These are phyloP conservation scores for Drosophila quasianomalipes DNA, from an alignment of 2,888 invertebrate genomes.

Conservation along the genomic window DNA sequence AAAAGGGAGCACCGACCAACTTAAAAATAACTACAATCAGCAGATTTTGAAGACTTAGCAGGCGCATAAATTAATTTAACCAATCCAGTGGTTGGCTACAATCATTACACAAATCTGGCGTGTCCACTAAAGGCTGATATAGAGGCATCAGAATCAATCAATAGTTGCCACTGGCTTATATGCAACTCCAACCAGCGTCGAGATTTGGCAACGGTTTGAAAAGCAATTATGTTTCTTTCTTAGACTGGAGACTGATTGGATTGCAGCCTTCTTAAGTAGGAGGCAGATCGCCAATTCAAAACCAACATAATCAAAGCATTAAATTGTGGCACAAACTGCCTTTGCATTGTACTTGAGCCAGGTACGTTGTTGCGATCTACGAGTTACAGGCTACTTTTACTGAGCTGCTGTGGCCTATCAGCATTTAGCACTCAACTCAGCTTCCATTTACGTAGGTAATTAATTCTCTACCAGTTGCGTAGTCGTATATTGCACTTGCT, in stretches of 20 bases:
- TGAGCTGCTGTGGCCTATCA: constrained; percentile 23
- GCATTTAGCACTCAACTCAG: constrained; percentile 35
- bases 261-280: neutral
- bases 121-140: neutral
- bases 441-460: constrained; percentile 54
- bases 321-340: constrained; percentile 40
- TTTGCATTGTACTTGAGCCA: constrained; percentile 43
- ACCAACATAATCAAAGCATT: constrained; percentile 9
- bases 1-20: neutral
- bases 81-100: neutral
- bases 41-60: too few species aligned
- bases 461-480: constrained; percentile 61
- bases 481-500: constrained; percentile 43
- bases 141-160: neutral
- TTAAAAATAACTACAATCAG: neutral
- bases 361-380: constrained; percentile 14
- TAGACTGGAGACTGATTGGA: neutral
- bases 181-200: neutral
- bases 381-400: constrained; percentile 2
- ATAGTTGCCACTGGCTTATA: neutral
- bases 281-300: constrained; percentile 34
- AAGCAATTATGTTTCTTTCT: neutral
- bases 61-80: too few species aligned
- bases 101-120: neutral
- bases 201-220: neutral